phyloP scores from a whole-genome alignment of 2,888 invertebrate species.

The Agrenia bidenticulata region DNA sequence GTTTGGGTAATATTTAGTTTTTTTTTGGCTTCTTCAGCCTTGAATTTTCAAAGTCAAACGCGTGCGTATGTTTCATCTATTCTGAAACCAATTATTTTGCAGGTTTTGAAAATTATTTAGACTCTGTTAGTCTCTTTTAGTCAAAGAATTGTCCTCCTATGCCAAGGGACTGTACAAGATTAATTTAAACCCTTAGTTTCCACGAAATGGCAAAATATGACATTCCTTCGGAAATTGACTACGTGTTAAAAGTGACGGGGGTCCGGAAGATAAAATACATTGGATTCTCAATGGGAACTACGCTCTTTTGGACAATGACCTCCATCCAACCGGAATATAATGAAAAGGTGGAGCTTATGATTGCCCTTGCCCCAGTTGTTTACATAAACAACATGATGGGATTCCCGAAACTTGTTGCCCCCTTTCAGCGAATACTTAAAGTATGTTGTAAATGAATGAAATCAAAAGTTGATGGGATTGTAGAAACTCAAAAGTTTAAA shows the following conservation, averaged over 20 bases:
- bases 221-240: slow-evolving; percentile 55
- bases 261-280: slow-evolving; percentile 57
- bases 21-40: no score
- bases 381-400: slow-evolving; percentile 53
- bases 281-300: slow-evolving; percentile 58
- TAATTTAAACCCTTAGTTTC: slow-evolving; percentile 29
- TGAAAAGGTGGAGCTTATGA: slow-evolving; percentile 46
- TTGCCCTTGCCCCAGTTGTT: slow-evolving; percentile 57
- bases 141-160: no score
- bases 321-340: slow-evolving; percentile 27
- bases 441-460: no score
- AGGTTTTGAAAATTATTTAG: no score
- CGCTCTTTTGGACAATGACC: slow-evolving; percentile 19
- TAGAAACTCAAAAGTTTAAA: no score
- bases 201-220: slow-evolving; percentile 49
- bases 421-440: slow-evolving; percentile 52
- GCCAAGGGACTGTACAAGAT: no score
- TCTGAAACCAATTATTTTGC: no score
- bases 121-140: no score
- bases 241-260: slow-evolving; percentile 56
- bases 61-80: no score
- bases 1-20: no score
- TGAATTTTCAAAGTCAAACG: no score
- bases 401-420: slow-evolving; percentile 49
- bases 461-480: no score